phyloP scores from a whole-genome alignment of 2,888 invertebrate genomes.

The Clanis bilineata region DNA sequence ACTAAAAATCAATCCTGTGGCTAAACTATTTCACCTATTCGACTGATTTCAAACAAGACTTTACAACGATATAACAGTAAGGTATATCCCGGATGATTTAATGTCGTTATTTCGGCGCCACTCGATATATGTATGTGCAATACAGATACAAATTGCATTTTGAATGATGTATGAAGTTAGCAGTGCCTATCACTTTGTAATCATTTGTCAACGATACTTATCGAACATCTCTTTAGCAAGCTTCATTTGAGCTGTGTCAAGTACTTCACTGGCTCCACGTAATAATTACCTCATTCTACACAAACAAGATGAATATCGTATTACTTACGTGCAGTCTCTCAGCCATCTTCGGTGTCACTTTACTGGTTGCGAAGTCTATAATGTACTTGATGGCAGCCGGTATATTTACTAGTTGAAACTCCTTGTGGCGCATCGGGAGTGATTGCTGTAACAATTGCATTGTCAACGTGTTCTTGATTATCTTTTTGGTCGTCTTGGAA shows the following conservation, averaged over 20 bases:
- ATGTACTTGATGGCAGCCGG: conserved; percentile 88
- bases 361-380: conserved; percentile 86
- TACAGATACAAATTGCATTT: too few relatives aligned
- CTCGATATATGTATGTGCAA: too few relatives aligned
- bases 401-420: conserved; percentile 87
- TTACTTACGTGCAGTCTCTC: conserved; percentile 83
- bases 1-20: too few relatives aligned
- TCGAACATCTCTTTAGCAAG: neutral
- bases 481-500: neutral
- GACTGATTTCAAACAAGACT: too few relatives aligned
- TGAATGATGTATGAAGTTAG: too few relatives aligned
- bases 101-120: too few relatives aligned
- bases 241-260: neutral
- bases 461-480: neutral
- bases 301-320: conserved; percentile 8
- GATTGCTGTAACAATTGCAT: conserved; percentile 83
- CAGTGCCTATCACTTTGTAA: neutral
- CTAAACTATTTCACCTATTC: too few relatives aligned
- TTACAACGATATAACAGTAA: too few relatives aligned
- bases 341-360: conserved; percentile 87
- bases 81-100: too few relatives aligned
- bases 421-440: conserved; percentile 90
- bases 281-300: conserved; percentile 17
- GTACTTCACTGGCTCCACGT: neutral
- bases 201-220: neutral